phyloP scores from a whole-genome alignment of 2,797 vertebrate genomes.

The Eulemur albifrons region DNA sequence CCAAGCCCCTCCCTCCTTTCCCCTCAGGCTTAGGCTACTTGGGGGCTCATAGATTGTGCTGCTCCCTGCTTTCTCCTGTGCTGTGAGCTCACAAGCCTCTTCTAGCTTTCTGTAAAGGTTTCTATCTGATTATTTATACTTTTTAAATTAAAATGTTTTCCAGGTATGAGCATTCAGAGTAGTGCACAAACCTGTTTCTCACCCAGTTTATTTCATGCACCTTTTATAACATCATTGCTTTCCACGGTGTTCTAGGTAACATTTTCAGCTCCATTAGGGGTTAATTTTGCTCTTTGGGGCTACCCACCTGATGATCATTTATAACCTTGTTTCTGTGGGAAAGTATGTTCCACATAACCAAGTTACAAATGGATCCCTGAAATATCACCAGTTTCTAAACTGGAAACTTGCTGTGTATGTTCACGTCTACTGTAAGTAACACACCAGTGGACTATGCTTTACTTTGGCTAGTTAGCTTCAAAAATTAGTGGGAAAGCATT shows the following conservation, averaged over 20 bases:
- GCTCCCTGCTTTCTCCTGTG: not conserved
- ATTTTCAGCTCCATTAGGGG: not conserved
- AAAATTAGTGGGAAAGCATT: not conserved
- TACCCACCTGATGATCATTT: not conserved
- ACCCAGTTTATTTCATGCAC: not conserved
- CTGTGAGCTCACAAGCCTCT: not conserved
- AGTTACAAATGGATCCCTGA: not conserved
- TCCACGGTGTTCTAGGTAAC: not conserved
- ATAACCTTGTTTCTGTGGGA: not conserved
- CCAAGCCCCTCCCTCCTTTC: not conserved
- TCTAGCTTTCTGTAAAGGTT: not conserved
- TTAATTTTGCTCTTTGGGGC: not conserved
- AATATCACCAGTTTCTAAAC: not conserved
- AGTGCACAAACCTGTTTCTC: not conserved
- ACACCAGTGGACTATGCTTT: not conserved
- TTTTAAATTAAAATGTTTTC: not conserved
- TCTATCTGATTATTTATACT: not conserved
- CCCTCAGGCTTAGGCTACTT: not conserved
- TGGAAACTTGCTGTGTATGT: not conserved
- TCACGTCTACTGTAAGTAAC: not conserved
- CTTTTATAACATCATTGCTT: not conserved
- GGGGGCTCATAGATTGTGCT: not conserved
- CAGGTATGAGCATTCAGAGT: not conserved
- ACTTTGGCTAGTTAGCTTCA: not conserved
- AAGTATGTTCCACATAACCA: not conserved